A percentile compares a stretch with the other conserved stretches of the same genome.
phyloP scores from a whole-genome alignment of 2,888 invertebrate genomes.

The Pinctada fucata region DNA sequence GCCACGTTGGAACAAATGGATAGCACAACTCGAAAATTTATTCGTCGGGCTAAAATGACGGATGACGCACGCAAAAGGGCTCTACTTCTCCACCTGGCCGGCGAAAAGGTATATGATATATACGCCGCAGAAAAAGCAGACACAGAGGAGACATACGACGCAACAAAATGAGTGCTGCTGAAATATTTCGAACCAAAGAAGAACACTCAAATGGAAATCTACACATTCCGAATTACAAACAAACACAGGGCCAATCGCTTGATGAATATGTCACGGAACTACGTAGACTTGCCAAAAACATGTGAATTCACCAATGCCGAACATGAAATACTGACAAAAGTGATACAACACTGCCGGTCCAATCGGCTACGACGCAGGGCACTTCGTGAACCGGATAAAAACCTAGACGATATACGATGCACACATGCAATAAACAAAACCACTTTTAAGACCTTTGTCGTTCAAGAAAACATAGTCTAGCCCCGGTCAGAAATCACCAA shows the following conservation, averaged over 20 bases:
- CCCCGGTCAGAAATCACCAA: too few relatives aligned
- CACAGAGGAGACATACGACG: constrained; percentile 24
- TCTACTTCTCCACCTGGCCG: constrained; percentile 44
- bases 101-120: constrained; percentile 45
- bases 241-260: constrained; percentile 38
- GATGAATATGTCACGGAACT: constrained; percentile 49
- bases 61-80: constrained; percentile 39
- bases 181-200: constrained; percentile 44
- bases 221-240: constrained; percentile 43
- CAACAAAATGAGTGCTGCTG: constrained; percentile 32
- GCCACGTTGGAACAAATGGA: constrained; percentile 41
- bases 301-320: constrained; percentile 44
- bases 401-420: too few relatives aligned
- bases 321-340: constrained; percentile 40
- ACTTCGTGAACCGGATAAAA: constrained; percentile 33
- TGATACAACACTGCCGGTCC: constrained; percentile 49
- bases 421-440: too few relatives aligned
- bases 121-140: constrained; percentile 39
- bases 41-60: constrained; percentile 35
- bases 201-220: constrained; percentile 46
- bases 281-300: constrained; percentile 38
- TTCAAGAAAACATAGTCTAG: too few relatives aligned
- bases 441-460: too few relatives aligned
- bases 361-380: constrained; percentile 45
- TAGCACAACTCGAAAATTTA: constrained; percentile 32